phyloP scores from a whole-genome alignment of 2,113 vertebrate species.

The Otolemur garnettii region DNA sequence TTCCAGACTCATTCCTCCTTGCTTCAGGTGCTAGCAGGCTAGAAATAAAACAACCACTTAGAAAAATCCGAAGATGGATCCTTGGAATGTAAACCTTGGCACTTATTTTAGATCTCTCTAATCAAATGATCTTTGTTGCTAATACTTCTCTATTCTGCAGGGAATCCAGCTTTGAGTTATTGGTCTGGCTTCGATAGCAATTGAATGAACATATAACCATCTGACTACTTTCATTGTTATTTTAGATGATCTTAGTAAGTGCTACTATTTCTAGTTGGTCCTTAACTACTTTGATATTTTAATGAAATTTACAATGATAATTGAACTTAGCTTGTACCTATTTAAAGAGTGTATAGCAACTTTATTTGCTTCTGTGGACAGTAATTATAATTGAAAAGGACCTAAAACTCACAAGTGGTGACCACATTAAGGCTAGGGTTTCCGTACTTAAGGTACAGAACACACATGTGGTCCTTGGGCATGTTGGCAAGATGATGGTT shows the following conservation, averaged over 20 bases:
- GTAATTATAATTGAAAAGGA: neutral
- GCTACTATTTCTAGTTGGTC: constrained; percentile 17
- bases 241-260: constrained; percentile 60
- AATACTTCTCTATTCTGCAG: constrained; percentile 37
- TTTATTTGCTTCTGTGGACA: neutral
- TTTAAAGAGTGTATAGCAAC: neutral
- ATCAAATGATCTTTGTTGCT: constrained; percentile 13
- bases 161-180: constrained; percentile 54
- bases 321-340: neutral
- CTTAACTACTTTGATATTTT: constrained; percentile 60
- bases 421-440: neutral
- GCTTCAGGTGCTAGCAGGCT: constrained; percentile 18
- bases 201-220: constrained; percentile 36
- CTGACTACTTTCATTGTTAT: constrained; percentile 56
- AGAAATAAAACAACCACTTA: constrained; percentile 38
- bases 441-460: neutral
- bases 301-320: constrained; percentile 41
- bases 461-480: neutral
- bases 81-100: constrained; percentile 42
- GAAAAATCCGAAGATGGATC: constrained; percentile 65
- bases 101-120: constrained; percentile 33
- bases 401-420: constrained; percentile 1
- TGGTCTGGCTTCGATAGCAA: constrained; percentile 65
- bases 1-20: neutral
- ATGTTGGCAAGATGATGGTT: neutral